Conservation (phyloP, 64 coral and sea anemone species). For the Pocillopora damicornis region DNA sequence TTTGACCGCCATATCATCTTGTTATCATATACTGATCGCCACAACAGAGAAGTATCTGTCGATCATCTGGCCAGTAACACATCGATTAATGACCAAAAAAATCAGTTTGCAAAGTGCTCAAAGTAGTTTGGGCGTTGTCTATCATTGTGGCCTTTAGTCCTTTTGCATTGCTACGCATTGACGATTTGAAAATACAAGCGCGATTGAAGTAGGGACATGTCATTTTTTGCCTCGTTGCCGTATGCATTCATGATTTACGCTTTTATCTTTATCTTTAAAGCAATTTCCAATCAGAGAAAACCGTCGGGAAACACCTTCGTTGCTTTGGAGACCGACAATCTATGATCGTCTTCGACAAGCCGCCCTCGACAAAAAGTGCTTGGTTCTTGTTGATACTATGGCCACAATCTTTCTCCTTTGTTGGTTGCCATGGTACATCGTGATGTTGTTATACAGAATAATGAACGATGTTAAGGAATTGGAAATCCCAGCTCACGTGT, state of each 20-base stretch:
- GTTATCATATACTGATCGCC: constrained; percentile 25
- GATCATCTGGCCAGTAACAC: constrained; percentile 11
- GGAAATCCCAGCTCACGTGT: constrained; percentile 8
- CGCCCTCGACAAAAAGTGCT: constrained; percentile 12
- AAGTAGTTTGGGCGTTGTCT: constrained; percentile 15
- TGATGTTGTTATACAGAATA: not conserved
- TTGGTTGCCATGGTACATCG: constrained; percentile 34
- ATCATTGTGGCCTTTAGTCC: constrained; percentile 8
- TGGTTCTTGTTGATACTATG: constrained; percentile 17
- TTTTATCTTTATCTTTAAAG: not conserved
- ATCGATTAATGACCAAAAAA: not conserved
- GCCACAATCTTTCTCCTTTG: constrained; percentile 19
- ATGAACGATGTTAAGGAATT: not conserved
- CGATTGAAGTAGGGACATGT: not conserved
- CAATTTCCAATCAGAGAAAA: not conserved
- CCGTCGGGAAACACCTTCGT: too few species aligned
- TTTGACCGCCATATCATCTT: constrained; percentile 22
- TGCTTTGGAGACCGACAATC: too few species aligned
- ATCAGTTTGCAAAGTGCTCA: not conserved
- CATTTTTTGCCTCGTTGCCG: constrained; percentile 4
- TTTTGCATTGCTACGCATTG: not conserved
- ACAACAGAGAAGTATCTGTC: constrained; percentile 31
- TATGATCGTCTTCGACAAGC: not conserved
- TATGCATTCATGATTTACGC: constrained; percentile 30
- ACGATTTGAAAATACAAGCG: not conserved